These are phyloP conservation scores for Athalia rosae DNA, from an alignment of 2,888 invertebrate species.

Conservation along the genomic window DNA sequence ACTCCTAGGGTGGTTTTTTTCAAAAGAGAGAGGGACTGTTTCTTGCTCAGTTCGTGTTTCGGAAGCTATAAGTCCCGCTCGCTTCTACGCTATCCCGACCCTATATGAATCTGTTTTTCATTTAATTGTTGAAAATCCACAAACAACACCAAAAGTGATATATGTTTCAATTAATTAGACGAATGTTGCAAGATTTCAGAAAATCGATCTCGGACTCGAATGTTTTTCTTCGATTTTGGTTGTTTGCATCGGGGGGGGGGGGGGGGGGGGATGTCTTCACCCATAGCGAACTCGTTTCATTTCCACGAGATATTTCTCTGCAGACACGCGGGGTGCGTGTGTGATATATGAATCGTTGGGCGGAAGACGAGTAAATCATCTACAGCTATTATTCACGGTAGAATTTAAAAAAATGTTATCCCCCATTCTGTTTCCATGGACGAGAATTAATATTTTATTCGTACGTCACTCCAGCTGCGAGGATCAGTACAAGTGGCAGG, in stretches of 20 bases:
- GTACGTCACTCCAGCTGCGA: conserved; percentile 71
- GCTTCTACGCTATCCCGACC: neutral
- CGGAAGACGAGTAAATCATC: too few species aligned
- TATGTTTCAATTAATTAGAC: neutral
- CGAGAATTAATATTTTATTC: conserved; percentile 71
- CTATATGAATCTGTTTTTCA: neutral
- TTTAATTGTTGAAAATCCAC: too few species aligned
- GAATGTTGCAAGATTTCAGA: neutral
- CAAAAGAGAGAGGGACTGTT: conserved; percentile 40
- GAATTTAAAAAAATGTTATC: conserved; percentile 20
- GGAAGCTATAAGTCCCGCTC: neutral
- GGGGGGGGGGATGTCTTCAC: too few species aligned
- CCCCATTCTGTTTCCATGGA: conserved; percentile 58
- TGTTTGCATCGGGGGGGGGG: too few species aligned
- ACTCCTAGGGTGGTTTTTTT: conserved; percentile 40
- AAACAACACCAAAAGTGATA: too few species aligned
- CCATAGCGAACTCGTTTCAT: too few species aligned
- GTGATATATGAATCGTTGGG: neutral
- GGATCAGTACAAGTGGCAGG: conserved; percentile 68
- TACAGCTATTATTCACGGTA: conserved; percentile 14
- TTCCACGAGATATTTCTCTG: too few species aligned
- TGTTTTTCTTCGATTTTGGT: too few species aligned
- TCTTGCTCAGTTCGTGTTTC: conserved; percentile 44
- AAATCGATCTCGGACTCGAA: too few species aligned
- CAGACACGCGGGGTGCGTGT: too few species aligned